Base-by-base conservation (phyloP, 1,140 invertebrate genomes). In the Heliconius melpomene region DNA sequence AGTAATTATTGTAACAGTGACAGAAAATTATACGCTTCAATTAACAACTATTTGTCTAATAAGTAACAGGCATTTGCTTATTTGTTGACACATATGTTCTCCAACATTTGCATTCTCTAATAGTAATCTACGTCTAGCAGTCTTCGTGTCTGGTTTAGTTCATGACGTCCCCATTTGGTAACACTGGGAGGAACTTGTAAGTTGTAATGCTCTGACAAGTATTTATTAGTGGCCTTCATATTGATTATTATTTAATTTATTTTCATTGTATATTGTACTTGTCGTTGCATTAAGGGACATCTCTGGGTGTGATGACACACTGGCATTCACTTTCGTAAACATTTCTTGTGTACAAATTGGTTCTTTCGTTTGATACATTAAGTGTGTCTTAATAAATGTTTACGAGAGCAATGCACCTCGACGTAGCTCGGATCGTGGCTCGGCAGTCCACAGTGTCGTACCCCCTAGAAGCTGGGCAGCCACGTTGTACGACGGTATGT, bases 401-500 rank as follows among this genome's bases (percentile, higher is more conserved):
- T 66, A 29, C 26, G 60, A 66, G 26, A 66, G 20, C 2, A 66
- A 66, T 66, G 60, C 9, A 74, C n/a, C 60, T 60, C 46, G 46
- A 54, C 40, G 60, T 26, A 66, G 77, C 32, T 29, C 46, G 57
- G 78, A 20, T 52, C 16, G 50, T 52, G 50, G 50, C 50, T 52
- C 18, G 50, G 50, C 16, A 32, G 38, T 54, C 32, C 71, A 74
- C 72, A 75, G 29, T 72, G 77, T 83, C 81, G 60, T 73, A 66
- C 52, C 72, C 75, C 71, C 60, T 77, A 79, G 54, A 74, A 74
- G 85, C 86, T 84, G 85, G 83, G 84, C 82, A 84, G 81, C 86
- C 87, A 83, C 89, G 83, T 86, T 83, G 80, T 87, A 83, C 83
- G 79, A 89, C 88, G 92, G 92, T 93, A 92, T 89, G 91, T 92